These are phyloP conservation scores for Acanthiza pusilla DNA, from an alignment of 2,797 vertebrate genomes.

Conservation along the genomic window DNA sequence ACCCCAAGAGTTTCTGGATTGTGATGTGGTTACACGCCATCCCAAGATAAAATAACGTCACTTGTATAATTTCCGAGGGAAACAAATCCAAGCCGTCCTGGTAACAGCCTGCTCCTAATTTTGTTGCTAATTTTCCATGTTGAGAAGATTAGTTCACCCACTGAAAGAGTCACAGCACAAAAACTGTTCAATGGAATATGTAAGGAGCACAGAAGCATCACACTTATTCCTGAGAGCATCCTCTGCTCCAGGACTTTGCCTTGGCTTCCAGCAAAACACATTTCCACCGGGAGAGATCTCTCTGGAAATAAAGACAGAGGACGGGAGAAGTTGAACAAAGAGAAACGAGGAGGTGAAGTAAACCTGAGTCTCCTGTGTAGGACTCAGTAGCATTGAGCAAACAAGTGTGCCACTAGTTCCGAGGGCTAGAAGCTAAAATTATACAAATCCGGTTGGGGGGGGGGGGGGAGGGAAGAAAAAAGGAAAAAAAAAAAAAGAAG, in stretches of 20 bases:
- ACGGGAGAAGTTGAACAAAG: neutral
- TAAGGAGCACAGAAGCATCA: neutral
- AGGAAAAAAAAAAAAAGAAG: neutral
- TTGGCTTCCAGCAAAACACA: neutral
- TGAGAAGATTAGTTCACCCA: neutral
- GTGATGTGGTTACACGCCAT: neutral
- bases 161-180: neutral
- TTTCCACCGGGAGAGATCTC: neutral
- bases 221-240: neutral
- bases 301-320: neutral
- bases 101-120: neutral
- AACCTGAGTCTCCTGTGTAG: neutral
- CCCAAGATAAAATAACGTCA: neutral
- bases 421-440: neutral
- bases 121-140: neutral
- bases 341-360: neutral
- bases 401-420: neutral
- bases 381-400: neutral
- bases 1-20: neutral
- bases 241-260: neutral
- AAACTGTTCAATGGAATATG: neutral
- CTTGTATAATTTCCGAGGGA: neutral
- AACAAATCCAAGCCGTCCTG: neutral
- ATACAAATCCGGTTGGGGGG: neutral
- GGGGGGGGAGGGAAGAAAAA: rapidly evolving